Evolutionary conservation across 2,888 invertebrate species (phyloP).

Genomic region (Sesia bembeciformis): DNA sequence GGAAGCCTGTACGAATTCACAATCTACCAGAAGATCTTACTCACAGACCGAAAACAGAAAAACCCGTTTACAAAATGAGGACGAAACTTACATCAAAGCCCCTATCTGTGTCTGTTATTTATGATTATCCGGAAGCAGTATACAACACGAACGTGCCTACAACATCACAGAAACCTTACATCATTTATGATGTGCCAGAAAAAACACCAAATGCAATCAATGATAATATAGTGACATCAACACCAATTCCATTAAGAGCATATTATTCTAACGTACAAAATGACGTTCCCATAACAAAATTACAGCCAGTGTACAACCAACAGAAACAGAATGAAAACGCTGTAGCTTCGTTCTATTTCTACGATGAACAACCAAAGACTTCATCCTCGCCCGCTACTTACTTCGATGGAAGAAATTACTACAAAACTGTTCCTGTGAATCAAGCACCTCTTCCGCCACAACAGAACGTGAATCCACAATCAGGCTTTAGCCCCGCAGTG

Average conservation of each 20-base stretch:
- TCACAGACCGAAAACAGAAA: slow-evolving; percentile 53
- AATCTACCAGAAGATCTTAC: slow-evolving; percentile 51
- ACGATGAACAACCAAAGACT: slow-evolving; percentile 76
- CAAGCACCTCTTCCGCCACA: slow-evolving; percentile 29
- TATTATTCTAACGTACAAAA: slow-evolving; percentile 74
- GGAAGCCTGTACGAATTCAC: slow-evolving; percentile 57
- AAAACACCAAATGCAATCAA: slow-evolving; percentile 37
- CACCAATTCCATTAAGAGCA: slow-evolving; percentile 76
- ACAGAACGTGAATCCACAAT: slow-evolving; percentile 41
- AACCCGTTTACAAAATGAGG: slow-evolving; percentile 58
- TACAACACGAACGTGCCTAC: slow-evolving; percentile 57
- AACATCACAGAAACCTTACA: slow-evolving; percentile 64
- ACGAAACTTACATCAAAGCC: slow-evolving; percentile 68
- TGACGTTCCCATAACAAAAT: slow-evolving; percentile 68
- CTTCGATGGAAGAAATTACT: slow-evolving; percentile 62
- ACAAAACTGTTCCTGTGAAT: slow-evolving; percentile 48
- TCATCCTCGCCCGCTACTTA: slow-evolving; percentile 72
- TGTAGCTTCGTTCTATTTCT: slow-evolving; percentile 79
- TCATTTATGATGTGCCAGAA: slow-evolving; percentile 65
- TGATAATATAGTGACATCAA: slow-evolving; percentile 68
- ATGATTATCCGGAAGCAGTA: slow-evolving; percentile 60
- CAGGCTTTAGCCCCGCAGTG: slow-evolving; percentile 46
- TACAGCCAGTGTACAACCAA: slow-evolving; percentile 63
- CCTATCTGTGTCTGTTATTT: slow-evolving; percentile 60
- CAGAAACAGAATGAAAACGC: slow-evolving; percentile 58